Conservation (phyloP, 2,888 invertebrate genomes). For the Sialis fuliginosa region DNA sequence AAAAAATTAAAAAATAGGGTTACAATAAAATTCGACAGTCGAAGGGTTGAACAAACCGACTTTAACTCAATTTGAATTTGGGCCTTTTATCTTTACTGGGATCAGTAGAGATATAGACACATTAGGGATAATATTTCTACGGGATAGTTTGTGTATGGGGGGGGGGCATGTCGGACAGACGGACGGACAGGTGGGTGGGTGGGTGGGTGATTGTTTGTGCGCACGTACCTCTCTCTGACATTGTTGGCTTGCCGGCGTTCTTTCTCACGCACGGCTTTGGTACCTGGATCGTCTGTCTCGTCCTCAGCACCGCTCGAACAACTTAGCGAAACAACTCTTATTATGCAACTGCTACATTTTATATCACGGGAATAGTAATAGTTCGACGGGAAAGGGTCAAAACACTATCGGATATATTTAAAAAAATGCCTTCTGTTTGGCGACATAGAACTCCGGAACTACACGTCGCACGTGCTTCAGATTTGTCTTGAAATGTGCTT, state of each 20-base stretch:
- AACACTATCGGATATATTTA: too few species aligned
- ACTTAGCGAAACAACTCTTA: constrained; percentile 21
- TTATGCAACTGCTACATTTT: too few species aligned
- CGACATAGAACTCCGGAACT: too few species aligned
- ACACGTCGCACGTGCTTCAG: too few species aligned
- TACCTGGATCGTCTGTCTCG: constrained; percentile 67
- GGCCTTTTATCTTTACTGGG: constrained; percentile 18
- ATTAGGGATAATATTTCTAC: background rate
- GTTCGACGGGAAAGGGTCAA: too few species aligned
- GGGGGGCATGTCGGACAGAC: too few species aligned
- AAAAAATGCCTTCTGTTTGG: too few species aligned
- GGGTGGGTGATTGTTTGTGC: constrained; percentile 15
- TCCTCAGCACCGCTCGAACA: constrained; percentile 73
- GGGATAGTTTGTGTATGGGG: background rate
- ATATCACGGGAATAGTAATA: too few species aligned
- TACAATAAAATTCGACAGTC: too few species aligned
- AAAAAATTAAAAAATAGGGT: too few species aligned
- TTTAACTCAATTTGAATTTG: constrained; percentile 24
- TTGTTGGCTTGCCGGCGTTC: constrained; percentile 95
- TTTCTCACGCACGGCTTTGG: constrained; percentile 85
- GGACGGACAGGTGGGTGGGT: background rate
- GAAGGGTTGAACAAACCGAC: too few species aligned
- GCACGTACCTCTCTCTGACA: constrained; percentile 82
- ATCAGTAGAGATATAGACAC: background rate
- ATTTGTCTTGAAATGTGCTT: too few species aligned